phyloP scores from a whole-genome alignment of 1,140 invertebrate species.

The Brachystomella parvula region DNA sequence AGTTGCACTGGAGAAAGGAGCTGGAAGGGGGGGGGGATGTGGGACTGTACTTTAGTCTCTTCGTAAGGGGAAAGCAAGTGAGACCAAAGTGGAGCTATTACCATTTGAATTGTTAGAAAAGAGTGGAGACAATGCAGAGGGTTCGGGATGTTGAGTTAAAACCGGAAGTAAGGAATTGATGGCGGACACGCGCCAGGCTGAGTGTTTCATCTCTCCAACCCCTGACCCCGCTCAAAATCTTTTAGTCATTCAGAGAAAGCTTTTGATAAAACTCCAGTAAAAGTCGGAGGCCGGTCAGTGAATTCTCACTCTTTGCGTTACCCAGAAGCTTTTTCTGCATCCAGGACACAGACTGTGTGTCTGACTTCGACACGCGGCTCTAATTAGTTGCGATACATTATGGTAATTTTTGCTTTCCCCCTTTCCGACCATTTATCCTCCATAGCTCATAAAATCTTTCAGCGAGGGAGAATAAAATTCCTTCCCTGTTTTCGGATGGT shows the following conservation, averaged over 20 bases:
- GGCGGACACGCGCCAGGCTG: conserved; percentile 37
- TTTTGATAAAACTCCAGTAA: background rate
- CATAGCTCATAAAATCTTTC: no score
- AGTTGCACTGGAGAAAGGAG: conserved; percentile 9
- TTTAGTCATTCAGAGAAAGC: conserved; percentile 1
- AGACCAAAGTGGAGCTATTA: background rate
- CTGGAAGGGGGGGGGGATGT: conserved; percentile 7
- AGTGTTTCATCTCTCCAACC: conserved; percentile 24
- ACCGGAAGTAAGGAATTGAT: conserved; percentile 38
- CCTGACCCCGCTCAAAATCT: background rate
- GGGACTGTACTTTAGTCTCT: background rate
- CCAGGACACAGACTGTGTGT: conserved; percentile 25
- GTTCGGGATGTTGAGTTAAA: conserved; percentile 13
- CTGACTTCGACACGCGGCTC: conserved; percentile 27
- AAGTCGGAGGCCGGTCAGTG: background rate
- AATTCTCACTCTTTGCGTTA: background rate
- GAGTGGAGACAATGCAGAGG: background rate
- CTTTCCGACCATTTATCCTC: background rate
- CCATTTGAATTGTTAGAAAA: background rate
- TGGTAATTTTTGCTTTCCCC: conserved; percentile 36
- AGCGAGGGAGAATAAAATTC: background rate
- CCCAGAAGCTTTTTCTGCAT: background rate
- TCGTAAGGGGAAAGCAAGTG: background rate
- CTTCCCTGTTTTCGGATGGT: background rate
- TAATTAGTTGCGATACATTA: conserved; percentile 38